Evolutionary conservation across 2,888 invertebrate species (phyloP).

Genomic region (Chrysotoxum bicinctum): DNA sequence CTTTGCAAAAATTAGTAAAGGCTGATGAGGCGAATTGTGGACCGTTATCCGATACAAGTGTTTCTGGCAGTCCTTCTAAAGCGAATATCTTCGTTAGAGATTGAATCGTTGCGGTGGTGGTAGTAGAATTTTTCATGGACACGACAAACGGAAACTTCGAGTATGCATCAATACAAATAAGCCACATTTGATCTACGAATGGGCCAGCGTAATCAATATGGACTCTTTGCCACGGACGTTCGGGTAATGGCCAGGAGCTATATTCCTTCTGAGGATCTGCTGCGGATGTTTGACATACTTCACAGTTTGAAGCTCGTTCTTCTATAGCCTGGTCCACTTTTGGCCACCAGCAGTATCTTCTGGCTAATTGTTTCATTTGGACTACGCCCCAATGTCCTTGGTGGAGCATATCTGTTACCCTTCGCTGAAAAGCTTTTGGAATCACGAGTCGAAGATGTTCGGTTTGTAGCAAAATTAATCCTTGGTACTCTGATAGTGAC

Average conservation of each 20-base stretch:
- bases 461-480: no score
- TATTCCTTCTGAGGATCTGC: constrained; percentile 1
- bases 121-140: constrained; percentile 27
- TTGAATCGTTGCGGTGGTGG: constrained; percentile 1
- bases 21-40: constrained; percentile 32
- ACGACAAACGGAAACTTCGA: constrained; percentile 45
- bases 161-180: constrained; percentile 46
- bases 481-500: no score
- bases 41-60: constrained; percentile 74
- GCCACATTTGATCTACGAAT: constrained; percentile 44
- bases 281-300: constrained; percentile 13
- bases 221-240: constrained; percentile 28
- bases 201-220: no score
- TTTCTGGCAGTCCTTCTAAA: no score
- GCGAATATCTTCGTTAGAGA: constrained; percentile 4
- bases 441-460: no score
- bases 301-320: neutral
- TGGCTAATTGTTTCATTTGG: no score
- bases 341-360: constrained; percentile 32
- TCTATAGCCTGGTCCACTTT: constrained; percentile 21
- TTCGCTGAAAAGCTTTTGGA: no score
- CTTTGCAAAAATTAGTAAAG: constrained; percentile 71
- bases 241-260: constrained; percentile 13
- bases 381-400: no score
- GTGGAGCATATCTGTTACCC: no score